These are phyloP conservation scores for Bellardia pandia DNA, from an alignment of 2,888 invertebrate genomes.

Conservation along the genomic window DNA sequence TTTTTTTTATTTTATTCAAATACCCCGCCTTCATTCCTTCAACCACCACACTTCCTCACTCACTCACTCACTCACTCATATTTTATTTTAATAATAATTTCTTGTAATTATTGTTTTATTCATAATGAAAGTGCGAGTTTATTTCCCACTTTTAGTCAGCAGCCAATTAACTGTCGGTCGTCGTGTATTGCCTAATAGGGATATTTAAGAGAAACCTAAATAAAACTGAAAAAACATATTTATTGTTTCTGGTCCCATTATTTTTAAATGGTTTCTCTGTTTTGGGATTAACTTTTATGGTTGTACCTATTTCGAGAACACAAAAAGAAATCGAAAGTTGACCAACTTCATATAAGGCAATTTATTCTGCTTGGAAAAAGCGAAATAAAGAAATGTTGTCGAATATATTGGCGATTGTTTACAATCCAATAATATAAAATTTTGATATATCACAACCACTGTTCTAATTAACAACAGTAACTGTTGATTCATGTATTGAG, in stretches of 20 bases:
- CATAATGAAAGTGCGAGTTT: slow-evolving; percentile 16
- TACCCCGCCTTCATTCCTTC: background rate
- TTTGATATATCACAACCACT: no score
- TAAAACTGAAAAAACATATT: no score
- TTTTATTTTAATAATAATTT: background rate
- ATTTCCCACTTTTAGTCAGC: slow-evolving; percentile 7
- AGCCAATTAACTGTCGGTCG: background rate
- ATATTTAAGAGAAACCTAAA: slow-evolving; percentile 26
- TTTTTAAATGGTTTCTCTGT: background rate
- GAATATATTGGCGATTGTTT: background rate
- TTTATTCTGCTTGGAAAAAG: background rate
- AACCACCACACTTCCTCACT: background rate
- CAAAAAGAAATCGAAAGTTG: background rate
- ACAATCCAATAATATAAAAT: no score
- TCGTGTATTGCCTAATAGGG: slow-evolving; percentile 46
- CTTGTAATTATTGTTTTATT: background rate
- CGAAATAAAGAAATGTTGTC: background rate
- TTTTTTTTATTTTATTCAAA: background rate
- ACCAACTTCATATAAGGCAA: background rate
- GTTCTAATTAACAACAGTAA: no score
- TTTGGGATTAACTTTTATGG: background rate
- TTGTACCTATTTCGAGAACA: background rate
- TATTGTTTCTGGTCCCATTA: background rate
- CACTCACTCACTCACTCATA: background rate
- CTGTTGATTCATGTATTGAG: no score